Evolutionary conservation across 2,113 vertebrate species (phyloP), one percentile per base, ranked within the genome.

Genomic region (Labeo rohita): DNA sequence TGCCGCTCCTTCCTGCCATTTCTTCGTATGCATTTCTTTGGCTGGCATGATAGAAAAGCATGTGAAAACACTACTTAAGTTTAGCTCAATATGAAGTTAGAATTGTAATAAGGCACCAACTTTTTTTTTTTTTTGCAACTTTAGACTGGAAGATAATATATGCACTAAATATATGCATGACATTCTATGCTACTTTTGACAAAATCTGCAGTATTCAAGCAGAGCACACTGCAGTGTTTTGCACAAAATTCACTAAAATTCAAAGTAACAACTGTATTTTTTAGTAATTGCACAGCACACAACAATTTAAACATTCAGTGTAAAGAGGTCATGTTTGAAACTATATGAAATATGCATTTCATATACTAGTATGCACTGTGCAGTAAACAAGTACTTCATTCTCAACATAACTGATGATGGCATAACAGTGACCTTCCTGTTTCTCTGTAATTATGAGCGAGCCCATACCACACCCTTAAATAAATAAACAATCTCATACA

Each of bases 361-460:
- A 61, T n/a, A n/a, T n/a, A 54, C 0, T 68, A 11, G 13, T 16
- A 36, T 16, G 7, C 34, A 36, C 34, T 68, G 8, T 70, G 18
- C 68, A 21, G 68, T 45, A 11, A 72, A 16, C 68, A 45, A 45
- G 18, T 70, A 39, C 13, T 73, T 45, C 9, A 45, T n/a, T n/a
- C 68, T 72, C 39, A 73, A 73, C 70, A 73, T 45, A 45, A 43
- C 39, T 0, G 43, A 21, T 72, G 34, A 45, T 56, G 23, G 28
- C 52, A 73, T 54, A 45, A 78, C 50, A 43, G 65, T 75, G 75
- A 74, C 63, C 80, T 80, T 72, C 75, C 85, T 82, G 59, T 81
- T 63, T 21, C 61, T 72, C 81, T 76, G 8, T 81, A 54, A 89
- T 81, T 54, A 80, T 74, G 77, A 47, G 21, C 2, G 73, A 50